Evolutionary conservation across 2,797 vertebrate genomes (phyloP), one percentile per base, ranked within the genome.

Genomic region (Sphenopsis melanotis): DNA sequence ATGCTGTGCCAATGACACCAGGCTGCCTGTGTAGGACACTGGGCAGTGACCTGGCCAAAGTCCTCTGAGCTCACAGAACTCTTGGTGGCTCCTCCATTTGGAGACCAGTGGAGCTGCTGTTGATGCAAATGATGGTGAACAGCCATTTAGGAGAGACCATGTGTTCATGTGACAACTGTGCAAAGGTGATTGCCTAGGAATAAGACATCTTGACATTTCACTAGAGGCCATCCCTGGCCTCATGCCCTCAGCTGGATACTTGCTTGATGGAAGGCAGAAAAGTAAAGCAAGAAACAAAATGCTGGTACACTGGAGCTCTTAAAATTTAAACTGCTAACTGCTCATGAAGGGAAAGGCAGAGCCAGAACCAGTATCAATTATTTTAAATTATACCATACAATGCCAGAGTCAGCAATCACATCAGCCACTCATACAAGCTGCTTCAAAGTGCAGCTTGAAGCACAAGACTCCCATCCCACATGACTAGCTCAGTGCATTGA

Each of bases 351-450:
- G 34, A 89, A 56, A 70, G 22, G 15, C 63, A 59, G 27, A 49
- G 55, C 24, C 88, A 94, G 93, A 89, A 90, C 26, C 37, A 76
- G 21, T 44, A 82, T 78, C 47, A 87, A 53, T 92, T 87, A 91
- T 81, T 91, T 95, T 90, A 95, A 93, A 96, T 86, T 78, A 68
- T 36, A 74, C 53, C 71, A 39, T 81, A 27, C 71, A 55, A 24
- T 24, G 15, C 27, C 61, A 85, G 64, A 69, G 39, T 72, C 61
- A 87, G 39, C 37, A 90, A 72, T 70, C 85, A 83, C 36, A 87
- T 30, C 94, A 89, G 46, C 75, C 65, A 56, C 82, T 78, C 30
- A 3, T 77, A 74, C 27, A 8, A 94, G 46, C 65, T 94, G 83
- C 83, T 94, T 87, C 90, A 90, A 95, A 93, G 70, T 39, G 44